A percentile compares a stretch with the other conserved stretches of the same genome.
phyloP scores from a whole-genome alignment of 2,888 invertebrate genomes.

The Leptopilina myrica region DNA sequence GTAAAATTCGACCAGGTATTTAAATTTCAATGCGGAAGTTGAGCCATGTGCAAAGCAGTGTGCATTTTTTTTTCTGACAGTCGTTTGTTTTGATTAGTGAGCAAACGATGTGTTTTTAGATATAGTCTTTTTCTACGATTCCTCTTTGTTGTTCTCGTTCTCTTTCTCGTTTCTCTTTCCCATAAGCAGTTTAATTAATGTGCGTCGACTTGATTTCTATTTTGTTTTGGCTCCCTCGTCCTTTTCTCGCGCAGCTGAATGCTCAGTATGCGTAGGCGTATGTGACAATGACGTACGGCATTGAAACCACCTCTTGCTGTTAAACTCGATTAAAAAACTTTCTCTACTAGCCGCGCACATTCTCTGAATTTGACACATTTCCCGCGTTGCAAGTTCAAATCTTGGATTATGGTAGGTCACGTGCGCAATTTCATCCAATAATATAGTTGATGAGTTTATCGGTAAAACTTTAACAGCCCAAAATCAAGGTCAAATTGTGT shows the following conservation, averaged over 20 bases:
- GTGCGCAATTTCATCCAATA: slow-evolving; percentile 68
- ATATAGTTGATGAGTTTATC: slow-evolving; percentile 65
- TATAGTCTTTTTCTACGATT: not conserved
- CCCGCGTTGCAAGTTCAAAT: slow-evolving; percentile 67
- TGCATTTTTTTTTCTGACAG: slow-evolving; percentile 10
- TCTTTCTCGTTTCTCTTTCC: not conserved
- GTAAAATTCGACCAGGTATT: not conserved
- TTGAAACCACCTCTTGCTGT: slow-evolving; percentile 56
- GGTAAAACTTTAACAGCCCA: slow-evolving; percentile 45
- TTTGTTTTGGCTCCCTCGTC: slow-evolving; percentile 57
- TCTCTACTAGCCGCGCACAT: slow-evolving; percentile 55
- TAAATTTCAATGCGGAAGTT: slow-evolving; percentile 23
- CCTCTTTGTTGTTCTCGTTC: not conserved
- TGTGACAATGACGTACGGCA: slow-evolving; percentile 62
- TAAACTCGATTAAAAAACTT: slow-evolving; percentile 58
- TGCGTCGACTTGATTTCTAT: slow-evolving; percentile 45
- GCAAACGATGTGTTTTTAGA: not conserved
- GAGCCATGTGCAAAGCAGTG: slow-evolving; percentile 20
- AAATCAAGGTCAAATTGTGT: not conserved
- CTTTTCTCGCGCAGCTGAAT: slow-evolving; percentile 52
- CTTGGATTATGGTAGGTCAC: slow-evolving; percentile 69
- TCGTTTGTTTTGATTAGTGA: slow-evolving; percentile 24
- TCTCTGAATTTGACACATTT: slow-evolving; percentile 61
- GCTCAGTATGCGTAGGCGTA: slow-evolving; percentile 48
- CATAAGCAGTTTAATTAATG: slow-evolving; percentile 7